Conservation (phyloP, 2,113 vertebrate species). For the Tichodroma muraria region DNA sequence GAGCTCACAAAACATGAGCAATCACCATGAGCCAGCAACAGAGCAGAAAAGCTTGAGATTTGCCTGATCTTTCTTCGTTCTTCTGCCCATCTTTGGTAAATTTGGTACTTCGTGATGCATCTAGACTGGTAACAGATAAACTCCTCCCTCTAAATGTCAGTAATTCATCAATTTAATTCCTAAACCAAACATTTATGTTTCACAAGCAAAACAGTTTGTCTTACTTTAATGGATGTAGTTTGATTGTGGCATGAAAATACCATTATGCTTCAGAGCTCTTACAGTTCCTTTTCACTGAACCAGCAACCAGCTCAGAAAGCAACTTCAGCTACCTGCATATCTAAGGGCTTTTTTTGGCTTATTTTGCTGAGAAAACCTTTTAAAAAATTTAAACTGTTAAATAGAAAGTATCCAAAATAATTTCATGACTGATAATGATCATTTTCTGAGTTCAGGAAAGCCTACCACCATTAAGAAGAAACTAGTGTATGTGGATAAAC, state of each 20-base stretch:
- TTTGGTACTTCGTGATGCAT: background rate
- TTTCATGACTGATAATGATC: background rate
- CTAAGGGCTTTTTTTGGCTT: accelerated
- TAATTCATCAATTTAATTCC: background rate
- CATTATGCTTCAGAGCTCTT: background rate
- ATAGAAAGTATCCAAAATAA: background rate
- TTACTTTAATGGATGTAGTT: background rate
- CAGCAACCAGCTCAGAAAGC: background rate
- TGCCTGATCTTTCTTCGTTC: background rate
- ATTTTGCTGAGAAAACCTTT: background rate
- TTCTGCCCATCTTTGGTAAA: background rate
- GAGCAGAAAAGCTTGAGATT: background rate
- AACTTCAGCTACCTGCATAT: background rate
- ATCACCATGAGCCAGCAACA: background rate
- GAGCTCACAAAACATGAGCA: background rate
- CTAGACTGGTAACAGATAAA: background rate
- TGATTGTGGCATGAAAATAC: background rate
- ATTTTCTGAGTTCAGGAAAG: background rate
- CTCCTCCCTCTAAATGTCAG: background rate
- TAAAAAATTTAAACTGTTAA: background rate
- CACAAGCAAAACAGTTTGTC: background rate
- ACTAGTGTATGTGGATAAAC: accelerated
- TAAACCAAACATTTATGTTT: background rate
- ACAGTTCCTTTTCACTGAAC: background rate
- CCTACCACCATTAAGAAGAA: background rate